These are phyloP conservation scores for Nixonia krombeini DNA, from an alignment of 1,140 invertebrate genomes.

Conservation along the genomic window DNA sequence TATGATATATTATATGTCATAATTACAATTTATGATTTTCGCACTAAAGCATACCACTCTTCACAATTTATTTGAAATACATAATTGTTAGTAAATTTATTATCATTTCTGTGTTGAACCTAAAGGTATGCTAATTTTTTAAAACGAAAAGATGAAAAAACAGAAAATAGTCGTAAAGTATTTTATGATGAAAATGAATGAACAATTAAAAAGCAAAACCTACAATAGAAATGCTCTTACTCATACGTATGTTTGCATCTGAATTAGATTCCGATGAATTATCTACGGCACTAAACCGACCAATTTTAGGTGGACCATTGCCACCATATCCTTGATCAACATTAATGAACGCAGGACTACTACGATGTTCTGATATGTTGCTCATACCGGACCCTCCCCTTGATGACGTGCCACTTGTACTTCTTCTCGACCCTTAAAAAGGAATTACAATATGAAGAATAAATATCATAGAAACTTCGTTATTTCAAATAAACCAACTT, in stretches of 20 bases:
- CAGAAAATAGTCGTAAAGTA: no score
- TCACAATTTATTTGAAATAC: no score
- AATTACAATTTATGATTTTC: not conserved
- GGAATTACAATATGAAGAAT: no score
- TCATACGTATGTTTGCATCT: conserved; percentile 42
- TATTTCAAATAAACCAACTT: no score
- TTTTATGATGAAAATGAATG: no score
- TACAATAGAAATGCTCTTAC: conserved; percentile 17
- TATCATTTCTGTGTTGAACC: no score
- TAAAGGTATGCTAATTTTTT: no score
- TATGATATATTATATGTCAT: not conserved
- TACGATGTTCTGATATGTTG: conserved; percentile 67
- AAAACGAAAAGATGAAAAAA: no score
- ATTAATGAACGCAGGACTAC: conserved; percentile 52
- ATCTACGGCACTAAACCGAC: conserved; percentile 20
- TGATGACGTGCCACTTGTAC: conserved; percentile 74
- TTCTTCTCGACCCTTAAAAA: conserved; percentile 70
- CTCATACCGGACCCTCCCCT: conserved; percentile 73
- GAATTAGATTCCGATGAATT: conserved; percentile 46
- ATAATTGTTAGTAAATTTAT: no score
- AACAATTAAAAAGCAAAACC: no score
- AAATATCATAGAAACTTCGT: no score
- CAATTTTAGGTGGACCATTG: conserved; percentile 41
- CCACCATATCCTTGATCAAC: conserved; percentile 55
- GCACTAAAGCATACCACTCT: no score